phyloP scores from a whole-genome alignment of 2,888 invertebrate genomes.

The Mesoligia furuncula region DNA sequence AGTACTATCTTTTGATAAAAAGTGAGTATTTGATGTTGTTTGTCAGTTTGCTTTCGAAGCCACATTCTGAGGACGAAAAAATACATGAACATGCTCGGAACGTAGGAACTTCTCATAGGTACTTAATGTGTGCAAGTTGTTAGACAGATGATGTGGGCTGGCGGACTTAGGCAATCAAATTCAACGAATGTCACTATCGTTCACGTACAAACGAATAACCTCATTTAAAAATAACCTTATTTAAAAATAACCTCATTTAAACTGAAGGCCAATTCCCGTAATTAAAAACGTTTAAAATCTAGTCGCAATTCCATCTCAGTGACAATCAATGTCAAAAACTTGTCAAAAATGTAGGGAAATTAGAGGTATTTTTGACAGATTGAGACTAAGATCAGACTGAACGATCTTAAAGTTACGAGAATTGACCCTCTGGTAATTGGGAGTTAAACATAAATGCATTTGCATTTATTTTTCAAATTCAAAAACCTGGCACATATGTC shows the following conservation, averaged over 20 bases:
- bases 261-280: neutral
- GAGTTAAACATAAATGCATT: neutral
- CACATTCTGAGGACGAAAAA: neutral
- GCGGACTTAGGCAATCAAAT: neutral
- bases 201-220: neutral
- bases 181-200: neutral
- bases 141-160: neutral
- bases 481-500: neutral
- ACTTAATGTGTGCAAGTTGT: neutral
- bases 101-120: neutral
- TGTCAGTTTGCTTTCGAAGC: slow-evolving; percentile 40
- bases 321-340: too few relatives aligned
- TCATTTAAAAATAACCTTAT: too few relatives aligned
- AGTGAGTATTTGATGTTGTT: slow-evolving; percentile 54
- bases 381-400: too few relatives aligned
- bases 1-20: slow-evolving; percentile 65
- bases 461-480: neutral
- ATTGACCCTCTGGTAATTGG: too few relatives aligned
- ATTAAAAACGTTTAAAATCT: neutral
- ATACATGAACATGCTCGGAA: neutral
- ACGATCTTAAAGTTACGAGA: too few relatives aligned
- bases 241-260: neutral
- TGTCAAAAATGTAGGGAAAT: too few relatives aligned
- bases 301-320: too few relatives aligned
- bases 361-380: too few relatives aligned